A percentile compares a stretch with the other conserved stretches of the same genome.
Evolutionary conservation across 2,797 vertebrate genomes (phyloP).

Genomic region (Emydoidea blandingii): DNA sequence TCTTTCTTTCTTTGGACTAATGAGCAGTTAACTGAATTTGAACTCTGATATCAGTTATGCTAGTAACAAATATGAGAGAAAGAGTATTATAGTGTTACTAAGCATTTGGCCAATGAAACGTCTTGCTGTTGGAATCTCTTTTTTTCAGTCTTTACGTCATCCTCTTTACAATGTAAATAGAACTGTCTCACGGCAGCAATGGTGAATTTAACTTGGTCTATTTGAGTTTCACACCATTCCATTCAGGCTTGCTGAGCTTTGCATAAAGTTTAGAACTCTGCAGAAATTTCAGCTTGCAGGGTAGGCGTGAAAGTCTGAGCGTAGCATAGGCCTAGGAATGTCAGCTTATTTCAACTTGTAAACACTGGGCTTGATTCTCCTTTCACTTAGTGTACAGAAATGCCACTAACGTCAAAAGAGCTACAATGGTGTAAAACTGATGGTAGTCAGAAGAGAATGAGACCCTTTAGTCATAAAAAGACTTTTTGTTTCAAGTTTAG

Average conservation of each 20-base stretch:
- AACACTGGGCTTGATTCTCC: neutral
- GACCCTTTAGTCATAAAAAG: neutral
- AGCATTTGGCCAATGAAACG: conserved; percentile 2
- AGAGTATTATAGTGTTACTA: conserved; percentile 24
- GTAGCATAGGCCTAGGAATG: neutral
- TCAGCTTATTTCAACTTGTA: neutral
- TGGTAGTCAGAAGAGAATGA: neutral
- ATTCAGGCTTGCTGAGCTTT: neutral
- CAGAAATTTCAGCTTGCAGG: neutral
- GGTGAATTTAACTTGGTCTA: neutral
- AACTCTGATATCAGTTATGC: conserved; percentile 46
- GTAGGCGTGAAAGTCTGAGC: neutral
- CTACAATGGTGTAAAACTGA: neutral
- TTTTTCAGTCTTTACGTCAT: conserved; percentile 19
- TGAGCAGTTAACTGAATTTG: conserved; percentile 39
- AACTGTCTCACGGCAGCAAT: neutral
- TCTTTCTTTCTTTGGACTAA: conserved; percentile 43
- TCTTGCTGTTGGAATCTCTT: neutral
- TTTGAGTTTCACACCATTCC: neutral
- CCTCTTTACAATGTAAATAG: conserved; percentile 42
- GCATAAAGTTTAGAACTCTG: neutral
- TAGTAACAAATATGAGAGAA: conserved; percentile 26
- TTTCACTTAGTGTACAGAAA: neutral
- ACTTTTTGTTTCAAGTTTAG: neutral
- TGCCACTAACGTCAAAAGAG: neutral